Evolutionary conservation across 2,113 vertebrate genomes (phyloP), one percentile per base, ranked within the genome.

Genomic region (Thermophis baileyi): DNA sequence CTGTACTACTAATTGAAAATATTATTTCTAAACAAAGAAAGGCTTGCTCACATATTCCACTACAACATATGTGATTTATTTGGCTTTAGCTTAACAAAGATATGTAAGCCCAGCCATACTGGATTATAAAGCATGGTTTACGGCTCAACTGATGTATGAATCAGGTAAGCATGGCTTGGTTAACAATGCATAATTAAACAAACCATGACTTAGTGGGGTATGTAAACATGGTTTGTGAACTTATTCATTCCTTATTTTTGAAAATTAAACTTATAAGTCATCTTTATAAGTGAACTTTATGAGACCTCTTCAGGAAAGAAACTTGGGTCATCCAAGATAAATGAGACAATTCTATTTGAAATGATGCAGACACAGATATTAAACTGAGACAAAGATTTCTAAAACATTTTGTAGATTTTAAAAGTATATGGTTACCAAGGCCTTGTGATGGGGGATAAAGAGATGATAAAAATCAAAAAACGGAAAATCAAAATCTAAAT

Each of bases 201-300:
- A 40, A 74, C 69, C 74, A 81, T 44, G 74, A 44, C 18, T 40
- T 40, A 81, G 16, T 81, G 35, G 74, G 3, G 7, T 20, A 16
- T 81, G 74, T 22, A 81, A 40, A 81, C 2, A 40, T 40, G 16
- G 7, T 81, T 44, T 81, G 74, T 92, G 87, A 92, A 57, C 24
- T 47, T 6, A 50, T 47, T 87, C 55, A 57, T 89, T 85, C 55
- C 30, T 24, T 46, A 40, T 69, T 85, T 63, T n/a, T 89, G n/a
- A 89, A 86, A 95, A 94, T 91, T 40, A 1, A 94, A 96, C 46
- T 57, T 49, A 35, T 87, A n/a, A 30, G 25, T 30, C 20, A 46
- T 81, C 51, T 53, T 14, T 46, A 16, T 90, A n/a, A 40, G 6
- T 85, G 25, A 85, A 40, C 74, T 35, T 57, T 86, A 49, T 89